Evolutionary conservation across 2,113 vertebrate species (phyloP).

Genomic region (Theropithecus gelada): DNA sequence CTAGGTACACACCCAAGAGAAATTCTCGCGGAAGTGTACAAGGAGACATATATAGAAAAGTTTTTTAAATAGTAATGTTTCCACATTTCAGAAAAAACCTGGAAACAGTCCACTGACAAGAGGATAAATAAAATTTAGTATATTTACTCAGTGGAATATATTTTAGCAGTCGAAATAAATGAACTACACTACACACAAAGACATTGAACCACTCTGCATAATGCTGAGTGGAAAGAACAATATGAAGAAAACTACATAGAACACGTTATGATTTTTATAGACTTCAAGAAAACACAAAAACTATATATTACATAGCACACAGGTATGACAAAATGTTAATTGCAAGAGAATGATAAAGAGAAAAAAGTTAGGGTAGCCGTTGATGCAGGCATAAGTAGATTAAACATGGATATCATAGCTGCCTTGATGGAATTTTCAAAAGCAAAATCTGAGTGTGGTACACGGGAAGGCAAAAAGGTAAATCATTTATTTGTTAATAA

Average conservation of each 20-base stretch:
- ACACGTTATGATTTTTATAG: background rate
- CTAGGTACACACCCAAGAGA: too few relatives aligned
- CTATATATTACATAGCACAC: background rate
- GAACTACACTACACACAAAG: too few relatives aligned
- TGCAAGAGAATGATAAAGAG: background rate
- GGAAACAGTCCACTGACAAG: background rate
- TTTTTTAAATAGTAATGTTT: background rate
- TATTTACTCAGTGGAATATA: background rate
- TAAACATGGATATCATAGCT: rapidly evolving
- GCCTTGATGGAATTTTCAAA: background rate
- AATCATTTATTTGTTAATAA: background rate
- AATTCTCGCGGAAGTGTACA: background rate
- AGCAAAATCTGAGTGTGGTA: background rate
- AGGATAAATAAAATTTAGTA: background rate
- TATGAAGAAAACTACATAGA: background rate
- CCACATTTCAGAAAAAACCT: background rate
- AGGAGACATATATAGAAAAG: background rate
- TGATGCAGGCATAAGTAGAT: background rate
- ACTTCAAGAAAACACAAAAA: background rate
- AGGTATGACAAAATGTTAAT: background rate
- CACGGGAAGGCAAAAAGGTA: background rate
- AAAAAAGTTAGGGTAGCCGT: too few relatives aligned
- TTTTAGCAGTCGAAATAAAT: background rate
- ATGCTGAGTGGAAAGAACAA: background rate
- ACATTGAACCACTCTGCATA: background rate